A percentile compares a stretch with the other conserved stretches of the same genome.
Conservation (phyloP, 1,140 invertebrate genomes). For the Lasaia peninsularis region DNA sequence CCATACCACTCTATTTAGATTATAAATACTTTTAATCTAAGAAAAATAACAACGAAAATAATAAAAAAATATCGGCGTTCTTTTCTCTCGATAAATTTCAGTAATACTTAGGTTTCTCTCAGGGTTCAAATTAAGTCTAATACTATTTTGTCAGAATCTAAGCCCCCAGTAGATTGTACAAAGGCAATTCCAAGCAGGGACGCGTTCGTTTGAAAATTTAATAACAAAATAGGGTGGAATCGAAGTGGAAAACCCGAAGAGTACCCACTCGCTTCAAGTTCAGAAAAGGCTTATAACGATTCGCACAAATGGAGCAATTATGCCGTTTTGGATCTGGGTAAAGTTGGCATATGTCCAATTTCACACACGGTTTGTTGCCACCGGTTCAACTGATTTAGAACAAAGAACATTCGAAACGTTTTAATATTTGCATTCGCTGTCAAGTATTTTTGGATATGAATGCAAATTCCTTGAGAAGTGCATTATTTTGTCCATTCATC, state of each 20-base stretch:
- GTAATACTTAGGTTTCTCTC: not conserved
- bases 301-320: conserved; percentile 16
- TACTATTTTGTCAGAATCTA: not conserved
- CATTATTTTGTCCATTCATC: not conserved
- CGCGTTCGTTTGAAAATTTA: conserved; percentile 23
- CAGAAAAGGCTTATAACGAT: conserved; percentile 31
- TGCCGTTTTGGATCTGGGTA: conserved; percentile 26
- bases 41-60: no score
- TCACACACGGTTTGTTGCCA: conserved; percentile 44
- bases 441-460: conserved; percentile 13
- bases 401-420: conserved; percentile 43
- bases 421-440: conserved; percentile 29
- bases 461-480: not conserved
- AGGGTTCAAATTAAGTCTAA: not conserved
- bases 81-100: not conserved
- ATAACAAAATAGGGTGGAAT: conserved; percentile 18
- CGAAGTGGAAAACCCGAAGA: conserved; percentile 23
- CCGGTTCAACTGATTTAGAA: conserved; percentile 43
- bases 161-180: not conserved
- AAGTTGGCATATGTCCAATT: conserved; percentile 53
- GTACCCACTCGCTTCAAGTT: conserved; percentile 23
- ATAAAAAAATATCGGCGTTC: no score
- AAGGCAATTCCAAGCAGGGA: conserved; percentile 3
- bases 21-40: no score
- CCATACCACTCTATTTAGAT: no score